These are phyloP conservation scores for Unio pictorum DNA, from an alignment of 2,888 invertebrate species.

Conservation along the genomic window DNA sequence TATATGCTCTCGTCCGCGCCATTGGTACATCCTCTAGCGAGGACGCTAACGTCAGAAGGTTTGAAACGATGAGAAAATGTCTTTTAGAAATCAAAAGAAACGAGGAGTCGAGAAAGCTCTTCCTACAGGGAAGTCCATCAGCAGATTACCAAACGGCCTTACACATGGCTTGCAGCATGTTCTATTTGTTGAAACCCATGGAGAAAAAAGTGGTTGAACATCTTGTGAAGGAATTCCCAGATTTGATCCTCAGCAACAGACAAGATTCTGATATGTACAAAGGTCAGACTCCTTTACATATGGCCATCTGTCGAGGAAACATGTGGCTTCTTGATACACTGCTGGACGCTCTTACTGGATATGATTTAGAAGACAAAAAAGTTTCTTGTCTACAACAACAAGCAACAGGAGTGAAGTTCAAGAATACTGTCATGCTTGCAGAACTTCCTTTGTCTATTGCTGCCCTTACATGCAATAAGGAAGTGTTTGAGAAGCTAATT, in stretches of 20 bases:
- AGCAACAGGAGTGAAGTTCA: conserved; percentile 28
- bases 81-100: no score
- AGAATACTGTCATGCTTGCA: conserved; percentile 48
- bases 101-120: no score
- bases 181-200: conserved; percentile 6
- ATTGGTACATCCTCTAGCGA: no score
- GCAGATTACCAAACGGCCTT: conserved; percentile 12
- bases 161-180: conserved; percentile 20
- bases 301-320: conserved; percentile 42
- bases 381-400: conserved; percentile 15
- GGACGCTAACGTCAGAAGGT: no score
- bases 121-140: no score
- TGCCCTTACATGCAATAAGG: conserved; percentile 36
- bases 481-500: conserved; percentile 29
- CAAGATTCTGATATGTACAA: conserved; percentile 8
- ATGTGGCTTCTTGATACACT: conserved; percentile 19
- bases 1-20: no score
- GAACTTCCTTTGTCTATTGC: conserved; percentile 42
- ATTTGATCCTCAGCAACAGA: conserved; percentile 18
- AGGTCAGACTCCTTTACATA: conserved; percentile 38
- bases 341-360: conserved; percentile 9
- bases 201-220: conserved; percentile 15
- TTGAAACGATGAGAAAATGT: no score
- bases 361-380: conserved; percentile 18
- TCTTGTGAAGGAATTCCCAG: conserved; percentile 16